Conservation (phyloP, 2,888 invertebrate genomes). For the Linyphia triangularis region DNA sequence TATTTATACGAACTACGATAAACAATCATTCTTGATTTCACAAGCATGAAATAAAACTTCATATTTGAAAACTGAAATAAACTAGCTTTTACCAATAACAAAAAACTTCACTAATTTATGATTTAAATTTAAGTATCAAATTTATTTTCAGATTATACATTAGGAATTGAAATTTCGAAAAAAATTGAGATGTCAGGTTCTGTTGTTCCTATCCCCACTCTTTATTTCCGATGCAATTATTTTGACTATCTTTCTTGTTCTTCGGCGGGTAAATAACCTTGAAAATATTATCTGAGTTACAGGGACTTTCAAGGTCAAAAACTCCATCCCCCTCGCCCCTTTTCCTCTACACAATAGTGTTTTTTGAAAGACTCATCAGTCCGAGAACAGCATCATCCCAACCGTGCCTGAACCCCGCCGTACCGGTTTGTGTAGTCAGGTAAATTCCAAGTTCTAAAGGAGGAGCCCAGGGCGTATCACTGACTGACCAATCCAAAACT, state of each 20-base stretch:
- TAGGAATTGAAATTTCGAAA: too few relatives aligned
- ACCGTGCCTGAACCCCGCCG: conserved; percentile 22
- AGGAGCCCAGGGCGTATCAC: conserved; percentile 69
- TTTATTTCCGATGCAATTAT: too few relatives aligned
- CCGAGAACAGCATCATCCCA: neutral
- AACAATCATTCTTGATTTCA: too few relatives aligned
- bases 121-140: too few relatives aligned
- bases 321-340: neutral
- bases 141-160: too few relatives aligned
- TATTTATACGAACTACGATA: too few relatives aligned
- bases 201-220: neutral
- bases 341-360: neutral
- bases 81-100: too few relatives aligned
- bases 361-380: neutral
- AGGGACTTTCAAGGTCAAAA: conserved; percentile 19
- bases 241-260: neutral
- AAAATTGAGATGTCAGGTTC: too few relatives aligned
- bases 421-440: conserved; percentile 65
- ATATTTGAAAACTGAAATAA: too few relatives aligned
- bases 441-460: conserved; percentile 44
- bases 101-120: too few relatives aligned
- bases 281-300: neutral
- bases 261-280: neutral
- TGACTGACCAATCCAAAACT: conserved; percentile 58
- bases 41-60: too few relatives aligned